phyloP scores from a whole-genome alignment of 2,888 invertebrate genomes.

The Aphelenchoides bicaudatus region DNA sequence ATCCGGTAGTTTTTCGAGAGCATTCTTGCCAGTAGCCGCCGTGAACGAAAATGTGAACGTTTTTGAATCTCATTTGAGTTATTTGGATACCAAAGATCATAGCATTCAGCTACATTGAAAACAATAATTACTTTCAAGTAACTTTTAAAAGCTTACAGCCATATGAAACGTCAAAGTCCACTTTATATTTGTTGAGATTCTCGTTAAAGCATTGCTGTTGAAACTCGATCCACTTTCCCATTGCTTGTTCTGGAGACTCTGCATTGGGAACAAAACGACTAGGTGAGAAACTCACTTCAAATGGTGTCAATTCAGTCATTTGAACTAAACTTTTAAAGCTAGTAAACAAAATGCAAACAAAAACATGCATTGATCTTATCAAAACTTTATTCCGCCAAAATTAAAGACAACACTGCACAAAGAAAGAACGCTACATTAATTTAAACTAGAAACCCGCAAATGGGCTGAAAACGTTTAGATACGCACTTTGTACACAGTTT shows the following conservation, averaged over 20 bases:
- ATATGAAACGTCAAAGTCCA: background rate
- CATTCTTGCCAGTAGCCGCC: conserved; percentile 22
- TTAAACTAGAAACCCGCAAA: background rate
- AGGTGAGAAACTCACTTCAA: conserved; percentile 8
- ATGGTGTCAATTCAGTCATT: background rate
- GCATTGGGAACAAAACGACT: background rate
- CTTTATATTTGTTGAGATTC: background rate
- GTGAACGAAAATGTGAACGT: conserved; percentile 22
- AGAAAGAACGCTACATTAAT: background rate
- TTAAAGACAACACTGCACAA: no score
- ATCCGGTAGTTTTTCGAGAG: no score
- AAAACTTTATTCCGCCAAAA: no score
- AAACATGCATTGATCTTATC: no score
- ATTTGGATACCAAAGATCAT: background rate
- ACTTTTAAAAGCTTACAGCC: background rate
- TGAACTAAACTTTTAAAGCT: no score
- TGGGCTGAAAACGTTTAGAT: background rate
- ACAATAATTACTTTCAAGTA: background rate
- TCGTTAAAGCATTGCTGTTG: conserved; percentile 11
- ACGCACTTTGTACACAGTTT: no score
- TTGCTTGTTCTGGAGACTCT: background rate
- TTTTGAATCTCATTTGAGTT: conserved; percentile 2
- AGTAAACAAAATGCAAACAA: no score
- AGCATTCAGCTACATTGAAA: background rate
- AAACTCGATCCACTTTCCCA: background rate